Evolutionary conservation across 2,888 invertebrate species (phyloP).

Genomic region (Dasysyrphus albostriatus): DNA sequence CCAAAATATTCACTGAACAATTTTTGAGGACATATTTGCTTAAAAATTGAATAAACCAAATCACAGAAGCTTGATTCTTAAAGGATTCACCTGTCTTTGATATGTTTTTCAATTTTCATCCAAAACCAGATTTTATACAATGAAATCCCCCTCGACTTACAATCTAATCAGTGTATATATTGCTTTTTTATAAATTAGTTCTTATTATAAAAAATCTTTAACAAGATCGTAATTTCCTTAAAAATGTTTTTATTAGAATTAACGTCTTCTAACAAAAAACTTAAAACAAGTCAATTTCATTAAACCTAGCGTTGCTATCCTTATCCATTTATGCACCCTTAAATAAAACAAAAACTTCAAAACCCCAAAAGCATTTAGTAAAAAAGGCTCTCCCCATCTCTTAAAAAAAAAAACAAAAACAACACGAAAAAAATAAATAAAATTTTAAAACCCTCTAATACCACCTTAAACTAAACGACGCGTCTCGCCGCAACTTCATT

Average conservation of each 20-base stretch:
- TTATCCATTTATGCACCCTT: neutral
- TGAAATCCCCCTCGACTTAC: too few relatives aligned
- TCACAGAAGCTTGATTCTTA: too few relatives aligned
- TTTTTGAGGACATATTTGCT: too few relatives aligned
- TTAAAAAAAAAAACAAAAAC: neutral
- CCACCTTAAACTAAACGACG: constrained; percentile 35
- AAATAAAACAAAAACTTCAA: neutral
- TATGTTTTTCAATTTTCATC: too few relatives aligned
- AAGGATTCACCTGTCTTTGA: too few relatives aligned
- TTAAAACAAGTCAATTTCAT: constrained; percentile 48
- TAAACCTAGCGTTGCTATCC: constrained; percentile 41
- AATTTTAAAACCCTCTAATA: constrained; percentile 16
- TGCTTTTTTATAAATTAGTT: constrained; percentile 24
- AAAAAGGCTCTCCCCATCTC: neutral
- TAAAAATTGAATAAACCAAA: too few relatives aligned
- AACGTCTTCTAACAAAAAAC: constrained; percentile 11
- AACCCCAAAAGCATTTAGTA: constrained; percentile 49
- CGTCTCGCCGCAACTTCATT: constrained; percentile 67
- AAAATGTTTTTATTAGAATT: constrained; percentile 52
- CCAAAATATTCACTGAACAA: too few relatives aligned
- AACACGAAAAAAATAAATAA: neutral
- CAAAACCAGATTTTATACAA: too few relatives aligned
- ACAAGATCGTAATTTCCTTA: constrained; percentile 42
- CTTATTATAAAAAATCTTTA: constrained; percentile 18
- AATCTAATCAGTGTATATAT: constrained; percentile 7